Conservation (phyloP, 1,140 invertebrate genomes). For the Bombus cullumanus region DNA sequence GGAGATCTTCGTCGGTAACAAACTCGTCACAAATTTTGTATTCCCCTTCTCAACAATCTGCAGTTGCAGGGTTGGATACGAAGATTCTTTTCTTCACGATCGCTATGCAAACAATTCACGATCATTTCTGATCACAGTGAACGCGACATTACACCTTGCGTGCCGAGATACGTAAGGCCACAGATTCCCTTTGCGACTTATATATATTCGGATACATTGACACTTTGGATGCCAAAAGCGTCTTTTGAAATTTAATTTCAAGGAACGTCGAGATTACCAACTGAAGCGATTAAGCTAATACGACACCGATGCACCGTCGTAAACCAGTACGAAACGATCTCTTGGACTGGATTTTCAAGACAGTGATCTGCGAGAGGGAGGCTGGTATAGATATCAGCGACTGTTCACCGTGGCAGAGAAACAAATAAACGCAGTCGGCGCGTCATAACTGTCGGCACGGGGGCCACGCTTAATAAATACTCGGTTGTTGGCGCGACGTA, state of each 20-base stretch:
- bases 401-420: constrained; percentile 5
- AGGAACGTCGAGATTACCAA: background rate
- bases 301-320: background rate
- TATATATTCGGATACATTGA: too few species aligned
- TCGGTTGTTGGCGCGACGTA: constrained; percentile 48
- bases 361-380: background rate
- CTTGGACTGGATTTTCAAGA: background rate
- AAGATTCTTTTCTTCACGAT: too few species aligned
- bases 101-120: too few species aligned
- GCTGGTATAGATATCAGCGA: constrained; percentile 54
- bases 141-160: too few species aligned
- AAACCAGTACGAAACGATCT: background rate
- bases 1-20: too few species aligned
- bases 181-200: too few species aligned
- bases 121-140: too few species aligned
- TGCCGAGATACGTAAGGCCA: too few species aligned
- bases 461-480: constrained; percentile 71
- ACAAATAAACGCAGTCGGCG: constrained; percentile 62
- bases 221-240: background rate
- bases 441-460: constrained; percentile 73
- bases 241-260: background rate
- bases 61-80: too few species aligned
- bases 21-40: too few species aligned
- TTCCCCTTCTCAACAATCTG: too few species aligned
- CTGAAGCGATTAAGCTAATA: background rate